Evolutionary conservation across 2,888 invertebrate genomes (phyloP).

Genomic region (Rhingia campestris): DNA sequence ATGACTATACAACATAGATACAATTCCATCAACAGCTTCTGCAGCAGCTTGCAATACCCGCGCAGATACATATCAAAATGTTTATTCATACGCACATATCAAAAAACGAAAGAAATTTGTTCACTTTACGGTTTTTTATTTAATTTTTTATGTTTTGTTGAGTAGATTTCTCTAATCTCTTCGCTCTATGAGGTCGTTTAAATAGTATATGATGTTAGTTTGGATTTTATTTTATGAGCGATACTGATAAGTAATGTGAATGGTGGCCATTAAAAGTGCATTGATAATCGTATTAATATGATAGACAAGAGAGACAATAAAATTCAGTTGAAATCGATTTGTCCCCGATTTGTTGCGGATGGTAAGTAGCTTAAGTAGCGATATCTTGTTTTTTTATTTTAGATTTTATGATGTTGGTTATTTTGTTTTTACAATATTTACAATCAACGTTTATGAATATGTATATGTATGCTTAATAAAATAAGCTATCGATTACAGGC

Average conservation of each 20-base stretch:
- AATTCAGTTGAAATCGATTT: slow-evolving; percentile 62
- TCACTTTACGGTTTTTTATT: slow-evolving; percentile 38
- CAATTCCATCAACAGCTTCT: not conserved
- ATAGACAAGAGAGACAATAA: slow-evolving; percentile 14
- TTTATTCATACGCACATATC: slow-evolving; percentile 8
- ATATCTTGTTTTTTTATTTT: slow-evolving; percentile 49
- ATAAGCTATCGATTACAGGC: slow-evolving; percentile 39
- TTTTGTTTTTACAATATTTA: slow-evolving; percentile 8
- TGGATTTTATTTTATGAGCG: slow-evolving; percentile 36
- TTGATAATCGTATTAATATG: slow-evolving; percentile 20
- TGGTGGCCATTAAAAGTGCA: slow-evolving; percentile 52
- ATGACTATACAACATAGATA: not conserved
- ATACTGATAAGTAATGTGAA: slow-evolving; percentile 59
- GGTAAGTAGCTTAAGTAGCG: slow-evolving; percentile 52
- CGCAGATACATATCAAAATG: not conserved
- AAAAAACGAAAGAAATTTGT: slow-evolving; percentile 8
- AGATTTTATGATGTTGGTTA: slow-evolving; percentile 29
- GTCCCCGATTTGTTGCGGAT: slow-evolving; percentile 72
- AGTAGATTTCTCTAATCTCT: slow-evolving; percentile 24
- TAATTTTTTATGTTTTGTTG: slow-evolving; percentile 51
- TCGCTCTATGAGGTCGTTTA: slow-evolving; percentile 26
- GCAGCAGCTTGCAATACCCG: too few species aligned
- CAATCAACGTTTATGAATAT: slow-evolving; percentile 60
- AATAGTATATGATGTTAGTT: not conserved
- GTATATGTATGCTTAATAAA: slow-evolving; percentile 52